Conservation (phyloP, 1,140 invertebrate species). For the Anastatus disparis region DNA sequence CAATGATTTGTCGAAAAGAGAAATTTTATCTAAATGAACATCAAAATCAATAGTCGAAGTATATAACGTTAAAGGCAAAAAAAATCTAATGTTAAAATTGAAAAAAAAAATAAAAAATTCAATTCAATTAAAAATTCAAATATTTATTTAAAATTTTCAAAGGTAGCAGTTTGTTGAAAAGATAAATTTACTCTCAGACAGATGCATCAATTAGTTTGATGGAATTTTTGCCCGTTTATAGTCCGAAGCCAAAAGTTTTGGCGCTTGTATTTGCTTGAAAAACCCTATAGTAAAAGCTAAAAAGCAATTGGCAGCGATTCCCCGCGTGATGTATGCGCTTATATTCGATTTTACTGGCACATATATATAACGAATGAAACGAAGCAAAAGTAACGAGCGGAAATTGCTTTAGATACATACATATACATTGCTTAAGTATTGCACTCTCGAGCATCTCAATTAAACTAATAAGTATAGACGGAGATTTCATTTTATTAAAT, state of each 20-base stretch:
- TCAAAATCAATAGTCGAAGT: not conserved
- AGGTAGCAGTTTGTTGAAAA: too few relatives aligned
- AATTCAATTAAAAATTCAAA: conserved; percentile 4
- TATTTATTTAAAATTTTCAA: not conserved
- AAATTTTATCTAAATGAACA: not conserved
- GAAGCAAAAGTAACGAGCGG: not conserved
- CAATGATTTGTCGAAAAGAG: not conserved
- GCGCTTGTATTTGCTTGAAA: not conserved
- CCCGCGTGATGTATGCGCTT: not conserved
- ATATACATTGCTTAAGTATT: not conserved
- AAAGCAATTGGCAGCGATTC: conserved; percentile 31
- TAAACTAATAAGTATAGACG: conserved; percentile 8
- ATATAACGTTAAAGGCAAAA: too few relatives aligned
- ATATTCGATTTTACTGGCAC: conserved; percentile 9
- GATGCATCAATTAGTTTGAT: conserved; percentile 36
- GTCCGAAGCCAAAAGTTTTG: conserved; percentile 7
- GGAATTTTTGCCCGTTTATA: conserved; percentile 23
- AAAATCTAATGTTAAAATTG: too few relatives aligned
- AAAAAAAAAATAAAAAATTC: too few relatives aligned
- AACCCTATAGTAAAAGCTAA: not conserved
- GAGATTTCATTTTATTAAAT: too few relatives aligned
- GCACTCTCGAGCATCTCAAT: not conserved
- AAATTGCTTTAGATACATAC: not conserved
- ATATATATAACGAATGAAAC: too few relatives aligned
- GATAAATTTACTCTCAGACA: not conserved